Evolutionary conservation across 2,797 vertebrate genomes (phyloP), one percentile per base, ranked within the genome.

Genomic region (Hyperoplus immaculatus): DNA sequence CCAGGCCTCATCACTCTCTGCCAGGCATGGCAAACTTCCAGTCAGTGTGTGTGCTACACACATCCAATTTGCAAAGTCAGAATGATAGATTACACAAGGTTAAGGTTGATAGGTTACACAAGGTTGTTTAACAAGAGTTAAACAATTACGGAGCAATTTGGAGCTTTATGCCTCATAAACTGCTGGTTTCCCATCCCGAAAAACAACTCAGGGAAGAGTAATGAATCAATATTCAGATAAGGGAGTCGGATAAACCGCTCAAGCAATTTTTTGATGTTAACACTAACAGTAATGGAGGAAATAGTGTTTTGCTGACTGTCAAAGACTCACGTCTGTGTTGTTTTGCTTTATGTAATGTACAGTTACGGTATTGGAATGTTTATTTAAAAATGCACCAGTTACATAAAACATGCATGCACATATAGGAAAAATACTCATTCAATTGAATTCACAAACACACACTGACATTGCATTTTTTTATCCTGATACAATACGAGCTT

Each of bases 131-230:
- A n/a, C n/a, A n/a, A n/a, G 88, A 89, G 89, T 92, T 89, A 82
- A 93, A 94, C 92, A 93, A 94, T 94, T 92, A 94, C 21, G 1
- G 71, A 55, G 78, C 90, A 90, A 91, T 92, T 91, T 92, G 78
- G 64, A 87, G 75, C 85, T 79, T 75, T 71, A 68, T 87, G 78
- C 70, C 77, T 90, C 77, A 75, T 90, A 82, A 92, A 90, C 83
- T 84, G 77, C 78, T 39, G 43, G 65, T 85, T 69, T 75, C 65
- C 59, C 60, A 82, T 82, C 72, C 42, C 59, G 75, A 83, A 85
- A 87, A 85, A 87, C 62, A 87, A 83, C 80, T 78, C 56, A 12
- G 12, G 51, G 78, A 86, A 78, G 78, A 92, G 74, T 80, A 84
- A 93, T 90, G 83, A 83, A 75, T 88, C 77, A 61, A 65, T 72